Percentiles rank a stretch among this genome's conserved stretches.
Conservation (phyloP, 1,140 invertebrate genomes). For the Philotrypesis tridentata region DNA sequence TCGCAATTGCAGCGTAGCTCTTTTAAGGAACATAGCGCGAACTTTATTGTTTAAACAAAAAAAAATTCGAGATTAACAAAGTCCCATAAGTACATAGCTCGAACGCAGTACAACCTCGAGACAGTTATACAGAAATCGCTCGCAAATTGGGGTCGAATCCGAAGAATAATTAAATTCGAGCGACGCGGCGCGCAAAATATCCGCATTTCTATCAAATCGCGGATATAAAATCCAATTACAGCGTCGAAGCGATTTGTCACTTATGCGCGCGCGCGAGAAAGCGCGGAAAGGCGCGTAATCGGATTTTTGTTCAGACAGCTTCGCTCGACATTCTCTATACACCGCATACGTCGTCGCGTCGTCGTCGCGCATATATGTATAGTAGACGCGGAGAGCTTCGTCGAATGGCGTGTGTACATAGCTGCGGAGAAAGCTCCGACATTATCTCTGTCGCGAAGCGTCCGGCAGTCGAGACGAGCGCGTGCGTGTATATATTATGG, state of each 20-base stretch:
- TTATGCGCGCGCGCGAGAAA: not conserved
- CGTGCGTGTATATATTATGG: too few species aligned
- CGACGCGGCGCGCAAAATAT: not conserved
- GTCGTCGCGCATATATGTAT: too few species aligned
- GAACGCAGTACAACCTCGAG: too few species aligned
- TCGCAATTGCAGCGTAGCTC: too few species aligned
- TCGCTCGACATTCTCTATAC: not conserved
- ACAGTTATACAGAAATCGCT: too few species aligned
- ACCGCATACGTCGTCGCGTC: not conserved
- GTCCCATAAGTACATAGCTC: too few species aligned
- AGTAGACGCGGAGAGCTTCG: slow-evolving; percentile 42
- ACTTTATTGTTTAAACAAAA: too few species aligned
- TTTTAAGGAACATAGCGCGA: too few species aligned
- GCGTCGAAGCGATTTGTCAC: slow-evolving; percentile 28
- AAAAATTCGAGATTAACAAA: too few species aligned
- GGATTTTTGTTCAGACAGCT: slow-evolving; percentile 27
- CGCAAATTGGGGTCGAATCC: not conserved
- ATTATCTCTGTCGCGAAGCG: slow-evolving; percentile 69
- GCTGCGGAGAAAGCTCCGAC: slow-evolving; percentile 46
- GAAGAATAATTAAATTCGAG: not conserved
- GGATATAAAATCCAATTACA: not conserved
- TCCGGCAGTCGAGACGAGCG: slow-evolving; percentile 63
- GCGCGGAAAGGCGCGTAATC: slow-evolving; percentile 16
- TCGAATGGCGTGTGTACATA: slow-evolving; percentile 42
- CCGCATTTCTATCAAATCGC: not conserved